Conservation (phyloP, 2,113 vertebrate species). For the Tricholaema leucomelas region DNA sequence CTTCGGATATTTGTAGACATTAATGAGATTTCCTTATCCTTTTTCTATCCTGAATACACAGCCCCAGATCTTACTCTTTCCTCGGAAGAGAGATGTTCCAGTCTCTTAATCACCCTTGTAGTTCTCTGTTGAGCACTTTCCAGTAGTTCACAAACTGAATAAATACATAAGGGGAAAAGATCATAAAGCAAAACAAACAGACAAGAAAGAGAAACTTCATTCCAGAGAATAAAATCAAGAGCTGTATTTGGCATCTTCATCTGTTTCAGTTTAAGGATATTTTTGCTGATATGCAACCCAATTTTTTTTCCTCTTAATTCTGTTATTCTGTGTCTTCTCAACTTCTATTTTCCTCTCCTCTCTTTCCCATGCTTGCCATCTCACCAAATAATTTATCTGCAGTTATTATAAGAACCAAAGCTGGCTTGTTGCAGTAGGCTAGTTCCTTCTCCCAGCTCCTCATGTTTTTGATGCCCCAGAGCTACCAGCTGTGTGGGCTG, state of each 20-base stretch:
- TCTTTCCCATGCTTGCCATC: background rate
- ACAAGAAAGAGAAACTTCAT: background rate
- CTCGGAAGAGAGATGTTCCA: too few species aligned
- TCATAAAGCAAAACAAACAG: background rate
- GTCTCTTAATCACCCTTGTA: too few species aligned
- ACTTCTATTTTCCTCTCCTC: background rate
- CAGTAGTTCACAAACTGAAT: background rate
- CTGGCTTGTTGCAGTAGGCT: fast-evolving
- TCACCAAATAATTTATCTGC: background rate
- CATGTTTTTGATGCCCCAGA: background rate
- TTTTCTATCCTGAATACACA: too few species aligned
- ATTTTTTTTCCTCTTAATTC: background rate
- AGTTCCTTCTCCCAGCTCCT: background rate
- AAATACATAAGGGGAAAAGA: background rate
- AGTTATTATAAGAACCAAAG: background rate
- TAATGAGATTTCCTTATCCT: too few species aligned
- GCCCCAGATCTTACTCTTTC: too few species aligned
- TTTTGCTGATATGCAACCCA: background rate
- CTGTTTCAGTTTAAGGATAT: background rate
- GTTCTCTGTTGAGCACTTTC: too few species aligned
- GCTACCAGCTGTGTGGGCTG: background rate
- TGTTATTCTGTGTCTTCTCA: background rate
- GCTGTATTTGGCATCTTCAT: background rate
- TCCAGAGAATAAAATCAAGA: background rate
- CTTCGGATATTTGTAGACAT: too few species aligned